A percentile compares a stretch with the other conserved stretches of the same genome.
Evolutionary conservation across 1,140 invertebrate genomes (phyloP).

Genomic region (Cherax quadricarinatus): DNA sequence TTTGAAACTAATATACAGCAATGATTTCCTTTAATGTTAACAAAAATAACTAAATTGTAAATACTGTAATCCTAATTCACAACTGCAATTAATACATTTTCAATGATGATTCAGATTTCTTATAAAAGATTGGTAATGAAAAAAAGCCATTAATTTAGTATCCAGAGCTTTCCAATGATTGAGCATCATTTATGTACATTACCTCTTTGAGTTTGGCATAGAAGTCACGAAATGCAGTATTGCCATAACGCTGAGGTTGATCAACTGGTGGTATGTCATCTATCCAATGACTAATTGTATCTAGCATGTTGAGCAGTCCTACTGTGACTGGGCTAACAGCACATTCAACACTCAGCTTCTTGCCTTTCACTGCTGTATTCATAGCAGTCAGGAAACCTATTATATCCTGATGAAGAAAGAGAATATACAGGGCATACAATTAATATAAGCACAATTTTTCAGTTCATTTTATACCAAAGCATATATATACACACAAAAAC

Average conservation of each 20-base stretch:
- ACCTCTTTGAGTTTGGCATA: conserved; percentile 88
- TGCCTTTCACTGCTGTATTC: conserved; percentile 83
- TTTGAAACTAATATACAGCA: too few relatives aligned
- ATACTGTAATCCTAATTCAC: too few relatives aligned
- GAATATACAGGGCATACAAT: too few relatives aligned
- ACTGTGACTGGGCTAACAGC: conserved; percentile 81
- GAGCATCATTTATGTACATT: conserved; percentile 71
- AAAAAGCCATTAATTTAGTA: conserved; percentile 15
- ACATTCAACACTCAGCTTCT: conserved; percentile 83
- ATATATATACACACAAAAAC: too few relatives aligned
- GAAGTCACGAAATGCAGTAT: conserved; percentile 94
- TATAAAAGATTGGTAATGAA: neutral
- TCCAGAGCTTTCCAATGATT: neutral
- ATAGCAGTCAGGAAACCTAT: conserved; percentile 70
- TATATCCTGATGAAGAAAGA: conserved; percentile 50
- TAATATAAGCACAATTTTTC: too few relatives aligned
- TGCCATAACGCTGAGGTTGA: conserved; percentile 97
- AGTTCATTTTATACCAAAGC: too few relatives aligned
- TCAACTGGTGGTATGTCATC: conserved; percentile 93
- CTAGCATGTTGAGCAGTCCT: conserved; percentile 84
- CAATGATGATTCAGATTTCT: too few relatives aligned
- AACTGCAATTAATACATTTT: too few relatives aligned
- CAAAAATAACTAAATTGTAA: too few relatives aligned
- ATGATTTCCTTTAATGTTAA: too few relatives aligned
- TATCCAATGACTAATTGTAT: conserved; percentile 86